Evolutionary conservation across 2,113 vertebrate genomes (phyloP).

Genomic region (Bombycilla garrulus): DNA sequence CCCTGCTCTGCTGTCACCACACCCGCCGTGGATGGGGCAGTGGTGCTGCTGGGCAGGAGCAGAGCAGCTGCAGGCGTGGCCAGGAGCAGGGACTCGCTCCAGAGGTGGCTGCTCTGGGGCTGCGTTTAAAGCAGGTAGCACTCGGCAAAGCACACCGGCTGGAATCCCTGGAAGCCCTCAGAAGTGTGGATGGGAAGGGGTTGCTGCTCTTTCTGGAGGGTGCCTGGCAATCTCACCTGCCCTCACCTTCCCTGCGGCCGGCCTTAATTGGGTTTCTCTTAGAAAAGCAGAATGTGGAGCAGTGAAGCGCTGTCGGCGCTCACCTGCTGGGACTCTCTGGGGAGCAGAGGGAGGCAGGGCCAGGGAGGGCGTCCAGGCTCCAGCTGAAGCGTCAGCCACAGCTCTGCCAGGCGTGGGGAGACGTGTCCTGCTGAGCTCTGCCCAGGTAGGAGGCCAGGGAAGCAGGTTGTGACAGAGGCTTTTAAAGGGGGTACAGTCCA

Average conservation of each 20-base stretch:
- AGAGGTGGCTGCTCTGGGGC: neutral
- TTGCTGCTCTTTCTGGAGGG: neutral
- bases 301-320: neutral
- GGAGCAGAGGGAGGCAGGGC: conserved; percentile 38
- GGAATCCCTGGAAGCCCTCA: neutral
- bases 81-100: accelerated
- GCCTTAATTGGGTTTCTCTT: conserved; percentile 43
- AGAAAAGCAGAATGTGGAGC: conserved; percentile 14
- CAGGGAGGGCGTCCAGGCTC: accelerated
- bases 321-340: neutral
- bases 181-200: neutral
- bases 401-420: neutral
- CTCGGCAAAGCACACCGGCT: neutral
- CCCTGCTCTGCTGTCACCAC: neutral
- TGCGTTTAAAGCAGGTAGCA: neutral
- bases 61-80: neutral
- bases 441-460: neutral
- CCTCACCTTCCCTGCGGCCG: neutral
- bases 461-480: neutral
- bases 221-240: neutral
- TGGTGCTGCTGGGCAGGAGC: neutral
- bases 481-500: accelerated
- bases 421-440: neutral
- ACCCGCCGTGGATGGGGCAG: accelerated
- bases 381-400: neutral